Base-by-base conservation (phyloP, 30 jellyfish, hydroid and myxozoan genomes). In the Sanderia malayensis region DNA sequence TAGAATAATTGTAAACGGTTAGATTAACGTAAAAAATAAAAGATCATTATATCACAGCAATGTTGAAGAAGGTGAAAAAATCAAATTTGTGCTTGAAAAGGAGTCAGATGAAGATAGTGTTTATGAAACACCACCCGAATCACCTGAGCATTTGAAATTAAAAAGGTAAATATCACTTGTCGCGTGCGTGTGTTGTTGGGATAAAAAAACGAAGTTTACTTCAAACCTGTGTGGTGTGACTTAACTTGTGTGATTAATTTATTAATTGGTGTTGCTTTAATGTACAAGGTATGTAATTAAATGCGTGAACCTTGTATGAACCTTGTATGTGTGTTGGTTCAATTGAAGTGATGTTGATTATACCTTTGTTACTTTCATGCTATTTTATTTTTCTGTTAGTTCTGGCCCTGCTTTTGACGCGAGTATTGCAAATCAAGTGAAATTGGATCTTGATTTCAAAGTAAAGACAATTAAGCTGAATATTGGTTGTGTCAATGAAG, bases 341-440 rank as follows among this genome's bases (percentile, higher is more conserved):
- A n/a, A n/a, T n/a, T n/a, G n/a, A n/a, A n/a, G n/a, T n/a, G n/a
- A n/a, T n/a, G n/a, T n/a, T n/a, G n/a, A n/a, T n/a, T n/a, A n/a
- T n/a, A n/a, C n/a, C n/a, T n/a, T n/a, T n/a, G n/a, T n/a, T n/a
- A n/a, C n/a, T n/a, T n/a, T n/a, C n/a, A n/a, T n/a, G n/a, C n/a
- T n/a, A n/a, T n/a, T n/a, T n/a, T n/a, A n/a, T n/a, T n/a, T n/a
- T 58, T 21, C 70, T 23, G 23, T 18, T 24, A 76, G 88, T 26
- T 44, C 80, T 62, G 88, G 80, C 29, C 98, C 94, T 6, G 34
- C 37, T 0, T 83, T 91, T 28, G 78, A 67, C 75, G 86, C 93
- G 8, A 84, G 85, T 34, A 79, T 84, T n/a, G 98, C 98, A 13
- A 91, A 91, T 68, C 98, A 91, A 63, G 92, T 91, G 30, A 91